Evolutionary conservation across 2,797 vertebrate species (phyloP).

Genomic region (Sebastes hubbsi): DNA sequence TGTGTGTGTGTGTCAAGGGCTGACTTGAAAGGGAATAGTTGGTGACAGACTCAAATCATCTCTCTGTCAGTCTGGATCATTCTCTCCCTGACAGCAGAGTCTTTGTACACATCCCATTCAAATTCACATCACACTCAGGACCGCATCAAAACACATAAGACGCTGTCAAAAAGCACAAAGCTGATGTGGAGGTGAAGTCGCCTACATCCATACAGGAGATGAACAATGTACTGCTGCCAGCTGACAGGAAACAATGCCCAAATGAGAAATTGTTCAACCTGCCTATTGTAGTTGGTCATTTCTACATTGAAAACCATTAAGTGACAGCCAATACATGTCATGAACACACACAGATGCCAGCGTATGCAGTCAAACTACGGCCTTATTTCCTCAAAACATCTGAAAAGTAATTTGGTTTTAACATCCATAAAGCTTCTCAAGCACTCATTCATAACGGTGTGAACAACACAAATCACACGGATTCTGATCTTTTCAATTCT

Average conservation of each 20-base stretch:
- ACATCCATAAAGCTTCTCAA: background rate
- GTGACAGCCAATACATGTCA: background rate
- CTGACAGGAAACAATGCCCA: constrained; percentile 12
- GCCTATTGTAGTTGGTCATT: background rate
- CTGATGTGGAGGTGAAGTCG: constrained; percentile 53
- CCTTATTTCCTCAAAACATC: background rate
- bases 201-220: constrained; percentile 32
- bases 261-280: background rate
- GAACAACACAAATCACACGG: too few species aligned
- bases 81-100: constrained; percentile 47
- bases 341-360: too few species aligned
- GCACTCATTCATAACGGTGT: too few species aligned
- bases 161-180: constrained; percentile 56
- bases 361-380: background rate
- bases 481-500: too few species aligned
- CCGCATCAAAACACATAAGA: constrained; percentile 53
- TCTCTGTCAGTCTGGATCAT: constrained; percentile 53
- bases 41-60: constrained; percentile 56
- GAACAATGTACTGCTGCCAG: constrained; percentile 5
- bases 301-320: background rate
- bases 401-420: background rate
- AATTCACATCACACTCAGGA: constrained; percentile 63
- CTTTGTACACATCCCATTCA: constrained; percentile 61
- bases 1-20: constrained; percentile 19
- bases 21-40: constrained; percentile 53